phyloP scores from a whole-genome alignment of 2,888 invertebrate species.

The Cynaeus angustus region DNA sequence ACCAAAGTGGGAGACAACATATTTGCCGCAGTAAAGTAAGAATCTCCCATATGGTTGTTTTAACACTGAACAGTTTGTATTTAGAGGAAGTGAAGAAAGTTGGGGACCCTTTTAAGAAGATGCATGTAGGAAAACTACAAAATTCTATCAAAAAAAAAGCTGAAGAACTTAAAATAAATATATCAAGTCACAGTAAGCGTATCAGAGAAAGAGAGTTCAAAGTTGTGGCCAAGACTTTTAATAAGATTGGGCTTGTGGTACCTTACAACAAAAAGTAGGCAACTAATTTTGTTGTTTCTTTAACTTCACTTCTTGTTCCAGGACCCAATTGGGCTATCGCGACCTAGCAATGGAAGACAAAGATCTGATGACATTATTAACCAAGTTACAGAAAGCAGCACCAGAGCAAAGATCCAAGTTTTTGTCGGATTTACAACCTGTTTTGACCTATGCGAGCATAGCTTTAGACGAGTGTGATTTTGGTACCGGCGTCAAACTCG shows the following conservation, averaged over 20 bases:
- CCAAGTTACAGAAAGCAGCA: conserved; percentile 77
- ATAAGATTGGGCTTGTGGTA: conserved; percentile 89
- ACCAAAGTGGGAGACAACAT: conserved; percentile 84
- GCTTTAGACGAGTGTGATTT: conserved; percentile 97
- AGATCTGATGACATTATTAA: conserved; percentile 80
- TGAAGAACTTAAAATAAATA: conserved; percentile 74
- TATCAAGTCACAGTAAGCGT: conserved; percentile 75
- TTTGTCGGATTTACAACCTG: conserved; percentile 83
- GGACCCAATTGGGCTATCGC: conserved; percentile 89
- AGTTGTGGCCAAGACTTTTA: conserved; percentile 83
- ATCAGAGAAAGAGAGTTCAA: conserved; percentile 78
- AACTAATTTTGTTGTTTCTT: neutral
- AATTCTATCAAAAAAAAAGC: conserved; percentile 79
- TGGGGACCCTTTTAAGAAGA: conserved; percentile 78
- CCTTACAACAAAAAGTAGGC: conserved; percentile 82
- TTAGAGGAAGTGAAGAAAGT: conserved; percentile 75
- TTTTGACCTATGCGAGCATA: conserved; percentile 86
- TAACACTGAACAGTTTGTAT: conserved; percentile 63
- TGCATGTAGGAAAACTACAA: conserved; percentile 76
- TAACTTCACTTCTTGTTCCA: conserved; percentile 53
- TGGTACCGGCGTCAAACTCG: conserved; percentile 93
- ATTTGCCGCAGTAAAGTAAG: conserved; percentile 85
- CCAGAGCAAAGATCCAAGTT: conserved; percentile 76
- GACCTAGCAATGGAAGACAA: conserved; percentile 69
- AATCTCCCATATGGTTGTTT: neutral